Evolutionary conservation across 2,113 vertebrate genomes (phyloP).

Genomic region (Semnornis frantzii): DNA sequence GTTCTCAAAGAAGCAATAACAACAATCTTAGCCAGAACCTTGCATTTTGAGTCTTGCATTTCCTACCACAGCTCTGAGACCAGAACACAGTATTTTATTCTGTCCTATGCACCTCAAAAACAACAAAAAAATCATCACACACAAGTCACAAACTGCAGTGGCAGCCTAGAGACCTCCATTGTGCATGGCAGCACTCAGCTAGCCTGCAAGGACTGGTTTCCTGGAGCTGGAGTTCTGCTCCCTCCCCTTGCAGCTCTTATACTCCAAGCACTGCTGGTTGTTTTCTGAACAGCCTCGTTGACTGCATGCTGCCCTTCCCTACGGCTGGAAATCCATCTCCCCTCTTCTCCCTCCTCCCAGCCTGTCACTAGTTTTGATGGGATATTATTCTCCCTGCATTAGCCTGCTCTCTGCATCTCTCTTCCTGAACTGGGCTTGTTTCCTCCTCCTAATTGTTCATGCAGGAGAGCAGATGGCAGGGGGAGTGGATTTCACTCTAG

Average conservation of each 20-base stretch:
- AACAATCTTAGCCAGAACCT: not conserved
- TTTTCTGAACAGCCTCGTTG: not conserved
- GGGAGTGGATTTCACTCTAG: slow-evolving; percentile 9
- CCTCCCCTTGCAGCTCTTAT: not conserved
- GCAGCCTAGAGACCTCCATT: not conserved
- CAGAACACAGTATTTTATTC: not conserved
- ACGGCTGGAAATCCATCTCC: not conserved
- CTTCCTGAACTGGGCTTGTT: not conserved
- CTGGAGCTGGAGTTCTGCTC: not conserved
- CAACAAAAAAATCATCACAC: too few relatives aligned
- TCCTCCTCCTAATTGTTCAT: slow-evolving; percentile 33
- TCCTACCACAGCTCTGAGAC: not conserved
- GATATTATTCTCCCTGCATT: not conserved
- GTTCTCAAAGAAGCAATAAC: not conserved
- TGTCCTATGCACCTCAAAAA: not conserved
- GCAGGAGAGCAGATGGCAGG: slow-evolving; percentile 53
- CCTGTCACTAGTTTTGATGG: not conserved
- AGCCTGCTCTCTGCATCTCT: not conserved
- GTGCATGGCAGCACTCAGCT: fast-evolving
- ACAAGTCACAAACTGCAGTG: not conserved
- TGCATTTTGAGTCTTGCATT: not conserved
- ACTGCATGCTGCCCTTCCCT: not conserved
- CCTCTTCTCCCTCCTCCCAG: not conserved
- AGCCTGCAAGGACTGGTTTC: not conserved
- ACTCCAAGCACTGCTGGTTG: not conserved